Conservation (phyloP, 2,113 vertebrate genomes). For the Paratilapia polleni region DNA sequence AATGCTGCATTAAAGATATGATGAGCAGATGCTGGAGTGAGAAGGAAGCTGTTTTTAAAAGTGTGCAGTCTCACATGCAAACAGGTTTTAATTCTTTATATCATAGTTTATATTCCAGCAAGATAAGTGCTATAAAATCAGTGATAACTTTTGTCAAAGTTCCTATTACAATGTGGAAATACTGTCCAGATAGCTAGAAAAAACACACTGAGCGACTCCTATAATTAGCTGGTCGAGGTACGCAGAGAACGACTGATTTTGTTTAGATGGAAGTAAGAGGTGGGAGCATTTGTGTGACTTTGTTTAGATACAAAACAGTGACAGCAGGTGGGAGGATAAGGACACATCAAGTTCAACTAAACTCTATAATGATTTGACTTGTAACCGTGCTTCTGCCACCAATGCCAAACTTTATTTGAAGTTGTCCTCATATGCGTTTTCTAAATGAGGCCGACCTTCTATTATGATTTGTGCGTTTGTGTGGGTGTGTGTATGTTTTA, state of each 20-base stretch:
- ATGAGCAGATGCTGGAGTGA: slow-evolving; percentile 32
- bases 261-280: slow-evolving; percentile 14
- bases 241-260: neutral
- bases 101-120: neutral
- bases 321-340: neutral
- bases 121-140: slow-evolving; percentile 4
- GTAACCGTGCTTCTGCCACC: neutral
- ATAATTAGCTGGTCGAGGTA: neutral
- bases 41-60: slow-evolving; percentile 22
- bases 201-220: neutral
- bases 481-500: slow-evolving; percentile 6
- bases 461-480: slow-evolving; percentile 12
- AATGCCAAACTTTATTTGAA: slow-evolving; percentile 26
- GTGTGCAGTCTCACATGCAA: slow-evolving; percentile 4
- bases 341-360: neutral
- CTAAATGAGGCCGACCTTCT: slow-evolving; percentile 29
- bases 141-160: neutral
- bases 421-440: neutral
- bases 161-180: neutral
- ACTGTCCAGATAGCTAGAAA: neutral
- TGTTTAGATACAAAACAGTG: slow-evolving; percentile 11
- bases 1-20: slow-evolving; percentile 51
- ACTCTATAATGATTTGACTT: slow-evolving; percentile 21
- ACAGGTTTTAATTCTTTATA: slow-evolving; percentile 16
- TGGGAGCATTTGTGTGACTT: slow-evolving; percentile 1